phyloP scores from a whole-genome alignment of 2,797 vertebrate species.

The Diglossa cyanea region DNA sequence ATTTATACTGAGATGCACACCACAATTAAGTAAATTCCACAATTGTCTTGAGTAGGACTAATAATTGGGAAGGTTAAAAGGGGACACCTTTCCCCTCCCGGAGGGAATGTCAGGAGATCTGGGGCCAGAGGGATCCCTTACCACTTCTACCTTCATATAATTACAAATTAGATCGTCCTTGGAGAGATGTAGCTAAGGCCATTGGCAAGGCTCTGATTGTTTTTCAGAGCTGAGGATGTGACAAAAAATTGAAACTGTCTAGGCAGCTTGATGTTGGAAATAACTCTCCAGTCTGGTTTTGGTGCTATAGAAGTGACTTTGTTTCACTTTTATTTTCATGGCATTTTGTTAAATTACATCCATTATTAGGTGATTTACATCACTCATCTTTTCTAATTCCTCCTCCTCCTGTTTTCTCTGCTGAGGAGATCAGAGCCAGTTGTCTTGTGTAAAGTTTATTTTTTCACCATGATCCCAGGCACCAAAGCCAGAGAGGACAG shows the following conservation, averaged over 20 bases:
- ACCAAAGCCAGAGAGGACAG: background rate
- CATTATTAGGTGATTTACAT: background rate
- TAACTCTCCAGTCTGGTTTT: background rate
- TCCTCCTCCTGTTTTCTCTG: background rate
- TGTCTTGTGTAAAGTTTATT: background rate
- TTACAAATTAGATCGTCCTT: background rate
- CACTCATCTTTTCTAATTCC: background rate
- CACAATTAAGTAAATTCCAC: background rate
- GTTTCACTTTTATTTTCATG: background rate
- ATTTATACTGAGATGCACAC: background rate
- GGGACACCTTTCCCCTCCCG: background rate
- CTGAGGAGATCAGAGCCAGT: background rate
- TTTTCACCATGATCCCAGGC: background rate
- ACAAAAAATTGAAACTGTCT: background rate
- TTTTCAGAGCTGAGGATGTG: background rate
- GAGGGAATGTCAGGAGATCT: background rate
- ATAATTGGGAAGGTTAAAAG: background rate
- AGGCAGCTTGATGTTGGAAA: background rate
- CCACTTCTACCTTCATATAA: background rate
- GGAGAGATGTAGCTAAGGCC: background rate
- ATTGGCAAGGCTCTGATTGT: background rate
- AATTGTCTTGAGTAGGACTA: background rate
- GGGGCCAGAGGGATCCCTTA: background rate
- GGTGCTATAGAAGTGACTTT: background rate
- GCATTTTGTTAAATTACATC: background rate